A percentile compares a stretch with the other conserved stretches of the same genome.
Conservation (phyloP, 2,797 vertebrate genomes). For the Falco rusticolus region DNA sequence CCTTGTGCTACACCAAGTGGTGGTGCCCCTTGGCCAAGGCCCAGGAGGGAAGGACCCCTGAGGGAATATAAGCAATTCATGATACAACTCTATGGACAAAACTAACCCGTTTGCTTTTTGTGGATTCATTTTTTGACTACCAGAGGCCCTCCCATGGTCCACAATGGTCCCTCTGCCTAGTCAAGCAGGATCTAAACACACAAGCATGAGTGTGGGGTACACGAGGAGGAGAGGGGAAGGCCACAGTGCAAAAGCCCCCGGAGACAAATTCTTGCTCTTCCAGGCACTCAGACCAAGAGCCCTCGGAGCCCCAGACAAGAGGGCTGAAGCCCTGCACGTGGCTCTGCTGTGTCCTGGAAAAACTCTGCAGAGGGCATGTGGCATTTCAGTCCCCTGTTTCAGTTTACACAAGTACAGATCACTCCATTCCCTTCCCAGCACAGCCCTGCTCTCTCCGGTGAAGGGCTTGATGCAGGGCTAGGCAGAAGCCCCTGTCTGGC, state of each 20-base stretch:
- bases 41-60: not conserved
- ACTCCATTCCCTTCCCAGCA: not conserved
- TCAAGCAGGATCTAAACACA: not conserved
- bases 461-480: not conserved
- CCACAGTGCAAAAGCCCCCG: not conserved
- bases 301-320: not conserved
- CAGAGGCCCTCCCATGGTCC: not conserved
- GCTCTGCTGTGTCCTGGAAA: not conserved
- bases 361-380: not conserved
- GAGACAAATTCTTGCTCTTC: not conserved
- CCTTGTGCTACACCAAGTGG: not conserved
- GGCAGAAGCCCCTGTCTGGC: not conserved
- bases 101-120: not conserved
- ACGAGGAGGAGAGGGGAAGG: not conserved
- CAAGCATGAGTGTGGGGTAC: not conserved
- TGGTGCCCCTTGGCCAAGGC: not conserved
- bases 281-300: not conserved
- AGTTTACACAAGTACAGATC: not conserved
- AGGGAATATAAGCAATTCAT: not conserved
- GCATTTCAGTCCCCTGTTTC: constrained; percentile 2
- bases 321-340: not conserved
- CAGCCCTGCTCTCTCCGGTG: not conserved
- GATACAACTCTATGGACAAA: not conserved
- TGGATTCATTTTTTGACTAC: not conserved
- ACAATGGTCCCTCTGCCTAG: not conserved